Evolutionary conservation across 2,113 vertebrate species (phyloP).

Genomic region (Gracilinanus agilis): DNA sequence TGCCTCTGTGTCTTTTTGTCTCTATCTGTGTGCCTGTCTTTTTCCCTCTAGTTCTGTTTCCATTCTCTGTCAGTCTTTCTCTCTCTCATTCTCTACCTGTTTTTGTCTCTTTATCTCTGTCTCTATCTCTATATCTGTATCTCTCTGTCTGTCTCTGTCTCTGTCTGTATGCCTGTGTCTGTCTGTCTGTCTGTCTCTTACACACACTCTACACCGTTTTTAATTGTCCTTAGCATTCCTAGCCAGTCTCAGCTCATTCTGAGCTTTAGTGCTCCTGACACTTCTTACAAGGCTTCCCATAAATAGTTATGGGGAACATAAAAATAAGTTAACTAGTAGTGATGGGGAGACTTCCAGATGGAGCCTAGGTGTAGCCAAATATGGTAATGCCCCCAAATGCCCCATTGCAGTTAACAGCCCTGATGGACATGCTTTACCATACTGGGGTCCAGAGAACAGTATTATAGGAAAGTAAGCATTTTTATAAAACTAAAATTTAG

Average conservation of each 20-base stretch:
- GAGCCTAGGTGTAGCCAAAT: not conserved
- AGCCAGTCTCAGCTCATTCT: not conserved
- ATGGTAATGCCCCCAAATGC: not conserved
- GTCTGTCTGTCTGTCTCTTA: not conserved
- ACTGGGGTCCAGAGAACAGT: not conserved
- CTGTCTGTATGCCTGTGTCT: not conserved
- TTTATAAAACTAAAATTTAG: not conserved
- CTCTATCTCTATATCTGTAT: not conserved
- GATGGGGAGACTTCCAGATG: constrained; percentile 6
- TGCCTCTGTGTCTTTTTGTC: too few relatives aligned
- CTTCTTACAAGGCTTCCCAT: constrained; percentile 2
- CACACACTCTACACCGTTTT: not conserved
- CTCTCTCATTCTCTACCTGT: not conserved
- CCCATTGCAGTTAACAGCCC: not conserved
- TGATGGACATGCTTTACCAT: constrained; percentile 1
- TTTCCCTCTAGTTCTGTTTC: not conserved
- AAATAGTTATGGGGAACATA: constrained; percentile 2
- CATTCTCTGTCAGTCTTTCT: not conserved
- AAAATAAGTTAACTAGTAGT: not conserved
- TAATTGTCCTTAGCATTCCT: constrained; percentile 8
- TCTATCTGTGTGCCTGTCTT: not conserved
- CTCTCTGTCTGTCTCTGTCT: not conserved
- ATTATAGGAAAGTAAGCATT: constrained; percentile 21
- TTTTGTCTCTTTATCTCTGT: too few relatives aligned
- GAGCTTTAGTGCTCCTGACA: constrained; percentile 7